A percentile compares a stretch with the other conserved stretches of the same genome.
Evolutionary conservation across 2,797 vertebrate genomes (phyloP).

Genomic region (Cyprinodon diabolis): DNA sequence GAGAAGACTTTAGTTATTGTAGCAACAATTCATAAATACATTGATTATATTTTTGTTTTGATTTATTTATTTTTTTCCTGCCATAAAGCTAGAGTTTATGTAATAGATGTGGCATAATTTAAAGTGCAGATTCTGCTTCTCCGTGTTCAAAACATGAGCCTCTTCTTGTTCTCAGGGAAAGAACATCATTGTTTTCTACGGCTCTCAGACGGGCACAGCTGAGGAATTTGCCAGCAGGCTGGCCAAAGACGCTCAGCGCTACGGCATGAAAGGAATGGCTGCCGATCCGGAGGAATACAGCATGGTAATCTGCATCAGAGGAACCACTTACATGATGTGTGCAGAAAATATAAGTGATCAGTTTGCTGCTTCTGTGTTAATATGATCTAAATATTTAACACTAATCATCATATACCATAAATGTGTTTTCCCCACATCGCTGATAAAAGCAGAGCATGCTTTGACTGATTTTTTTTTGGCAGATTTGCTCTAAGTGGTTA

Average conservation of each 20-base stretch:
- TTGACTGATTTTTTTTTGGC: neutral
- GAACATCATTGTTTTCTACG: slow-evolving; percentile 96
- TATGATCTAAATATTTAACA: neutral
- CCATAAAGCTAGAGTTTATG: neutral
- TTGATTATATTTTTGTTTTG: neutral
- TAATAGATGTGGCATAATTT: neutral
- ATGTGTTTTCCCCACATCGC: neutral
- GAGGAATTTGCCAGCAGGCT: slow-evolving; percentile 96
- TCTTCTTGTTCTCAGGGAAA: slow-evolving; percentile 75
- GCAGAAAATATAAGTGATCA: neutral
- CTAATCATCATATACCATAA: neutral
- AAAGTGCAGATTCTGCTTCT: neutral
- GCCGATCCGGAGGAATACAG: slow-evolving; percentile 97
- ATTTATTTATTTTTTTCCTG: neutral
- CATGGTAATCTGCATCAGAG: slow-evolving; percentile 81
- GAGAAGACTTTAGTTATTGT: slow-evolving; percentile 2
- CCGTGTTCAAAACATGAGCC: neutral
- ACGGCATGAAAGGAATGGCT: slow-evolving; percentile 95
- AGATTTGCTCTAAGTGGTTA: neutral
- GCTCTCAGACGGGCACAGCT: slow-evolving; percentile 96
- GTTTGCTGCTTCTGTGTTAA: neutral
- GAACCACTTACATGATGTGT: slow-evolving; percentile 20
- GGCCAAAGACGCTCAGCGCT: slow-evolving; percentile 95
- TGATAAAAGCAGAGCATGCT: neutral
- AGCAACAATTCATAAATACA: neutral